Percentiles rank a stretch among this genome's conserved stretches.
These are phyloP conservation scores for Cerceris ruficornis DNA, from an alignment of 2,888 invertebrate genomes.

Conservation along the genomic window DNA sequence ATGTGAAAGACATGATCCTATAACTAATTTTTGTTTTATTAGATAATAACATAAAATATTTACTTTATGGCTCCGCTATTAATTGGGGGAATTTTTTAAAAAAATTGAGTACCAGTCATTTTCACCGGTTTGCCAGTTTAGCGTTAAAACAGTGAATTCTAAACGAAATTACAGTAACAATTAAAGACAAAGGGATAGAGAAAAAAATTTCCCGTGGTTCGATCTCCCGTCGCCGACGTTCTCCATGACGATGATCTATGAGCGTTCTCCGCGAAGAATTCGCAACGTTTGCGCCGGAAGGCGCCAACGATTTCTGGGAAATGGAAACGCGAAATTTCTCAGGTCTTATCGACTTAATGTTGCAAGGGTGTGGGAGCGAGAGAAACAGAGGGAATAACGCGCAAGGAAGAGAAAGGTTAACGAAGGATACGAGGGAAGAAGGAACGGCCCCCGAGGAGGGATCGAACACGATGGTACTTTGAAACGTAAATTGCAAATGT, in stretches of 20 bases:
- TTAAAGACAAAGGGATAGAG: not conserved
- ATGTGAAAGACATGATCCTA: no score
- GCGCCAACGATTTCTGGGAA: constrained; percentile 36
- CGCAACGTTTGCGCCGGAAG: constrained; percentile 10
- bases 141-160: no score
- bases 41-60: no score
- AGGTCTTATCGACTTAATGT: constrained; percentile 36
- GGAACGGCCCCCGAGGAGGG: constrained; percentile 47
- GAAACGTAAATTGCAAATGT: constrained; percentile 76
- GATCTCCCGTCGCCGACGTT: not conserved
- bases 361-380: constrained; percentile 10
- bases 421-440: constrained; percentile 51
- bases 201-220: not conserved
- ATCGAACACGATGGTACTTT: constrained; percentile 63
- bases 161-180: no score
- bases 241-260: constrained; percentile 36
- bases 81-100: no score
- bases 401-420: constrained; percentile 9
- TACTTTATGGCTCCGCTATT: no score
- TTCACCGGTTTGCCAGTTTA: no score
- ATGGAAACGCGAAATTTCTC: constrained; percentile 59
- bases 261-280: constrained; percentile 32
- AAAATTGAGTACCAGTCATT: no score
- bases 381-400: constrained; percentile 6
- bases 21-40: no score